A percentile compares a stretch with the other conserved stretches of the same genome.
Evolutionary conservation across 2,797 vertebrate species (phyloP).

Genomic region (Lacerta viridis): DNA sequence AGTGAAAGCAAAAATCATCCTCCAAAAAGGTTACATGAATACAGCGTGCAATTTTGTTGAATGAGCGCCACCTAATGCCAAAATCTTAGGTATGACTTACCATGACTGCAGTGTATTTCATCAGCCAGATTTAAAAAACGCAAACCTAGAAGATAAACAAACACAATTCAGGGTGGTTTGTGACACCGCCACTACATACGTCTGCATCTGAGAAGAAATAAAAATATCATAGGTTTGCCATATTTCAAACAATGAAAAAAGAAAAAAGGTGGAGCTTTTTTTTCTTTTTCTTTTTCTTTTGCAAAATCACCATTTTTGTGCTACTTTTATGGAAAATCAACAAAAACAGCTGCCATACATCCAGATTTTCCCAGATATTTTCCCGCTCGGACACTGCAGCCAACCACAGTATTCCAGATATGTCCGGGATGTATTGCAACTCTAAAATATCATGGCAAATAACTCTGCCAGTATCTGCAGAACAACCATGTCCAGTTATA

Average conservation of each 20-base stretch:
- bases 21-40: background rate
- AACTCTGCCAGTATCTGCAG: background rate
- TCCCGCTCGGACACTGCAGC: too few species aligned
- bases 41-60: slow-evolving; percentile 22
- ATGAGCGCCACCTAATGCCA: slow-evolving; percentile 19
- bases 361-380: too few species aligned
- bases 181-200: background rate
- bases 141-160: slow-evolving; percentile 63
- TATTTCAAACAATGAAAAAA: too few species aligned
- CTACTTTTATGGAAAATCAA: too few species aligned
- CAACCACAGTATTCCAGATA: too few species aligned
- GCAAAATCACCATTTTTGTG: too few species aligned
- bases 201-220: background rate
- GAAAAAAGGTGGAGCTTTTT: too few species aligned
- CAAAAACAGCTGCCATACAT: too few species aligned
- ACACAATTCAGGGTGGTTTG: slow-evolving; percentile 40
- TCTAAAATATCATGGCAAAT: background rate
- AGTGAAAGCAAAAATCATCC: background rate
- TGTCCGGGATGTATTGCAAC: too few species aligned
- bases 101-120: slow-evolving; percentile 75
- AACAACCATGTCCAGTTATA: background rate
- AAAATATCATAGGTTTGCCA: background rate
- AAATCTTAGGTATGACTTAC: slow-evolving; percentile 71
- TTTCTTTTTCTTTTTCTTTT: too few species aligned
- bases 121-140: slow-evolving; percentile 61